Evolutionary conservation across 2,113 vertebrate species (phyloP), one percentile per base, ranked within the genome.

Genomic region (Phaethornis superciliosus): DNA sequence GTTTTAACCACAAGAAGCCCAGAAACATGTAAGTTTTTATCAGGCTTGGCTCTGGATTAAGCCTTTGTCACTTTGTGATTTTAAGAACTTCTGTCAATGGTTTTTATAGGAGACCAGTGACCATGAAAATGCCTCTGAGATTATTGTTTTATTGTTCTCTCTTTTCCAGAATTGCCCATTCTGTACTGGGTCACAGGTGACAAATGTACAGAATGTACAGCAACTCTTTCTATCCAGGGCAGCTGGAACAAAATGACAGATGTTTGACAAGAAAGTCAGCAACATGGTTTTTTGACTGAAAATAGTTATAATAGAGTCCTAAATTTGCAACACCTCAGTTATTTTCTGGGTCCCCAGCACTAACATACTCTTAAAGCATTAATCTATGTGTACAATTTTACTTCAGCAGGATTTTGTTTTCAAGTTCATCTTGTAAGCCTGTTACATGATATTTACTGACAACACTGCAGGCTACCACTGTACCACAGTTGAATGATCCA

Each of bases 391-490:
- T n/a, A 77, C n/a, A 81, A 18, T 46, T 70, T 72, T 49, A 86
- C 86, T 40, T n/a, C 30, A 74, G 67, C 2, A 18, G 20, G 26
- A 9, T 37, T 32, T n/a, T 10, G 18, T 71, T 9, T n/a, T 47
- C 8, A 2, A 30, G 76, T 35, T 56, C 64, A 32, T 11, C 27
- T 76, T 85, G 46, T 30, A 71, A 58, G 24, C 18, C 56, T 30
- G 13, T 62, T 69, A 23, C 19, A 55, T 46, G 20, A 55, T 7
- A 37, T 6, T 30, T 3, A 42, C 7, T 32, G 51, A 20, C 22
- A 70, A 37, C 16, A 32, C 9, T 56, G 13, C 0, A 0, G 33
- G 44, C 20, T 59, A n/a, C 14, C 9, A 8, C n/a, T 9, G 24
- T 12, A 18, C 26, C 15, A 19, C 12, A 74, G 40, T 0, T 0